Conservation (phyloP, 2,888 invertebrate species). For the Ophion costatus region DNA sequence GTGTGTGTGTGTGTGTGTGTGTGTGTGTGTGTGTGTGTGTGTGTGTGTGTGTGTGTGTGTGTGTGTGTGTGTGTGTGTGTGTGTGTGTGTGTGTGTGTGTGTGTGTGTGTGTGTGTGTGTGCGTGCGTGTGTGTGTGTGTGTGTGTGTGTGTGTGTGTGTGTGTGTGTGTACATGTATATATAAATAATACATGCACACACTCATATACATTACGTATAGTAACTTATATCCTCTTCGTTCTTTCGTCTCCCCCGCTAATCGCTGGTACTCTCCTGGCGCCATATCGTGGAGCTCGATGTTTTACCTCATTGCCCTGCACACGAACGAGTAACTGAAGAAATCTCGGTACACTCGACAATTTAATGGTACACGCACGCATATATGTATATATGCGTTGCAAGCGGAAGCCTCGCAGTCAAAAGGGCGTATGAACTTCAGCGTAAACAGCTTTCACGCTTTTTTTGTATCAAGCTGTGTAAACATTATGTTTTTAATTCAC, state of each 20-base stretch:
- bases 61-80: not conserved
- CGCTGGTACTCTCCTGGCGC: constrained; percentile 38
- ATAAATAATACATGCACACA: too few relatives aligned
- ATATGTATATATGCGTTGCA: not conserved
- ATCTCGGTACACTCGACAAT: constrained; percentile 2
- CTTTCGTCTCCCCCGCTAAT: constrained; percentile 53
- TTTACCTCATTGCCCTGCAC: constrained; percentile 39
- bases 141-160: not conserved
- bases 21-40: not conserved
- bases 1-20: too few relatives aligned
- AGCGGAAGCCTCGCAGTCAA: not conserved
- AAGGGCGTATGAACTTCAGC: not conserved
- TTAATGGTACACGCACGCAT: constrained; percentile 1
- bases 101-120: too few relatives aligned
- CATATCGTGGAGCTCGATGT: constrained; percentile 17
- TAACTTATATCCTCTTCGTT: constrained; percentile 52
- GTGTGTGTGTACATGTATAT: not conserved
- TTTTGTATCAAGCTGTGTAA: not conserved
- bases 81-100: too few relatives aligned
- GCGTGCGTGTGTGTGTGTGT: not conserved
- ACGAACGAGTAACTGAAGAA: constrained; percentile 13
- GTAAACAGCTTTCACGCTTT: not conserved
- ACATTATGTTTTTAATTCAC: not conserved
- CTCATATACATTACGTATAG: not conserved
- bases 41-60: not conserved